Evolutionary conservation across 2,888 invertebrate species (phyloP).

Genomic region (Pantelozetes paolii): DNA sequence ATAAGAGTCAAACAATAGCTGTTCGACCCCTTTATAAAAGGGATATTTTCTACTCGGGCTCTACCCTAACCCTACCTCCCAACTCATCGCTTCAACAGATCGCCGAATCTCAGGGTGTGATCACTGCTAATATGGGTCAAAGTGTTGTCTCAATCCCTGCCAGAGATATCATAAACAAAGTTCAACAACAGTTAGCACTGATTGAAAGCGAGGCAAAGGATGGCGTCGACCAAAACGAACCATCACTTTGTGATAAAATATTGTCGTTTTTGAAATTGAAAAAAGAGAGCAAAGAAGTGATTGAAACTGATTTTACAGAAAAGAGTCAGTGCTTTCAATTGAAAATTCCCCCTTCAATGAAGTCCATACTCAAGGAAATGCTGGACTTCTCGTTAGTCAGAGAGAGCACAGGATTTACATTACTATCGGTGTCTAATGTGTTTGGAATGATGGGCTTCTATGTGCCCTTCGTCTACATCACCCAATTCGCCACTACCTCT

Average conservation of each 20-base stretch:
- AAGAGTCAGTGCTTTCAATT: not conserved
- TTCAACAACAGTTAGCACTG: conserved; percentile 36
- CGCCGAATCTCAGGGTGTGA: conserved; percentile 70
- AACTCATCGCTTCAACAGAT: conserved; percentile 54
- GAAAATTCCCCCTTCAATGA: conserved; percentile 40
- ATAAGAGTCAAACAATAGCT: conserved; percentile 35
- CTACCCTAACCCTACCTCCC: conserved; percentile 84
- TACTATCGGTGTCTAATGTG: conserved; percentile 87
- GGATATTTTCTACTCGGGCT: conserved; percentile 96
- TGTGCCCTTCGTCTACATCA: conserved; percentile 91
- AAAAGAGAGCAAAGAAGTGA: not conserved
- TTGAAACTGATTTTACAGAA: conserved; percentile 1
- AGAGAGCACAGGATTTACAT: conserved; percentile 77
- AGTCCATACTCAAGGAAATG: conserved; percentile 67
- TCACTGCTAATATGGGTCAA: conserved; percentile 76
- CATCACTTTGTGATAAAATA: conserved; percentile 29
- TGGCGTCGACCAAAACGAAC: conserved; percentile 38
- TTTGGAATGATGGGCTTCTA: conserved; percentile 97
- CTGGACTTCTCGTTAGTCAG: conserved; percentile 80
- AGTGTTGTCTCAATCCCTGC: conserved; percentile 79
- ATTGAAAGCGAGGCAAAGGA: conserved; percentile 40
- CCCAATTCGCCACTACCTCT: conserved; percentile 69
- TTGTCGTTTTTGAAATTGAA: conserved; percentile 37
- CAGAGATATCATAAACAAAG: conserved; percentile 41
- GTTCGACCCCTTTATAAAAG: conserved; percentile 86